These are phyloP conservation scores for Moxostoma hubbsi DNA, from an alignment of 2,797 vertebrate genomes.

Conservation along the genomic window DNA sequence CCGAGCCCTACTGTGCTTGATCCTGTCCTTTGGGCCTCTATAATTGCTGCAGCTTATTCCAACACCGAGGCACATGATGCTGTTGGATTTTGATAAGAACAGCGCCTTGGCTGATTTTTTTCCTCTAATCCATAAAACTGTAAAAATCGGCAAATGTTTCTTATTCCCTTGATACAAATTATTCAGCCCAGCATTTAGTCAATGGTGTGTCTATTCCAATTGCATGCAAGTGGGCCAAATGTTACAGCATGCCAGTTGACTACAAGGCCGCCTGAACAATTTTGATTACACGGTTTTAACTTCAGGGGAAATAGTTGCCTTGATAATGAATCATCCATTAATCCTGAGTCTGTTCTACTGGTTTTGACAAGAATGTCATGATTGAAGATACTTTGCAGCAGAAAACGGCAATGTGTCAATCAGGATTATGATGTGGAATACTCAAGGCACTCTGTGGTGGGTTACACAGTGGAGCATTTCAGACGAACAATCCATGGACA, in stretches of 20 bases:
- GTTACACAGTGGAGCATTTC: slow-evolving; percentile 45
- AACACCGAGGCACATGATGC: slow-evolving; percentile 3
- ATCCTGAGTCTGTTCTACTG: slow-evolving; percentile 4
- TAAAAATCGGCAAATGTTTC: slow-evolving; percentile 2
- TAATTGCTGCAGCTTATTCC: slow-evolving; percentile 21
- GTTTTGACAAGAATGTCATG: slow-evolving; percentile 32
- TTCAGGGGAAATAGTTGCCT: slow-evolving; percentile 16
- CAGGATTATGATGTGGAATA: slow-evolving; percentile 50
- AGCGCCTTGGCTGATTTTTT: slow-evolving; percentile 37
- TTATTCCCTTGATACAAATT: slow-evolving; percentile 23
- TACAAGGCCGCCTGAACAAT: neutral
- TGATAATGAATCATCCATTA: slow-evolving; percentile 27
- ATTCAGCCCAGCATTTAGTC: slow-evolving; percentile 35
- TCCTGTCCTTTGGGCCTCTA: slow-evolving; percentile 28
- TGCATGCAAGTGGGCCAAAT: neutral
- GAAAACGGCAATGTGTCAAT: slow-evolving; percentile 44
- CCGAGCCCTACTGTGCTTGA: slow-evolving; percentile 17
- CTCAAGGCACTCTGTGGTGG: slow-evolving; percentile 23
- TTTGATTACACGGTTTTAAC: slow-evolving; percentile 31
- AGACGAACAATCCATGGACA: slow-evolving; percentile 32
- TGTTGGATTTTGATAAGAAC: slow-evolving; percentile 49
- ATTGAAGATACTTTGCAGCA: slow-evolving; percentile 40
- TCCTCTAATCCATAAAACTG: slow-evolving; percentile 35
- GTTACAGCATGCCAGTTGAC: neutral
- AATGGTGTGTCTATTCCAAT: neutral